Base-by-base conservation (phyloP, 2,797 vertebrate genomes). In the Scolopax bukidnonensis region DNA sequence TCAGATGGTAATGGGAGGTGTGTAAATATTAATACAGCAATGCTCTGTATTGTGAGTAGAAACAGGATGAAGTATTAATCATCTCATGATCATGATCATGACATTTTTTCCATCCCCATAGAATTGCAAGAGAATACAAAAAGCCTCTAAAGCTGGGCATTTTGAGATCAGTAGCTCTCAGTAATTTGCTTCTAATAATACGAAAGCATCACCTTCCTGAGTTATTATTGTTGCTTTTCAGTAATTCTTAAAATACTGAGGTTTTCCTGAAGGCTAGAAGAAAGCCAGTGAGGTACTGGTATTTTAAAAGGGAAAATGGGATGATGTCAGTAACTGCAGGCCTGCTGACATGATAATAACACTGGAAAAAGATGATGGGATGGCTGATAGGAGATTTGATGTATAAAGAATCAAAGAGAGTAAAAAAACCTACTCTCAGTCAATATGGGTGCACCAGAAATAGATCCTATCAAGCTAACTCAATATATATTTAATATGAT, bases 401-500 rank as follows among this genome's bases (percentile, higher is more conserved):
- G 53, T 61, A 92, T 57, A 80, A 89, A 80, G 71, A 93, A 95
- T 93, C 68, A 93, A 84, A 83, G 64, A 80, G 48, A 87, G 61
- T 67, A 76, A 89, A 93, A 94, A 87, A 84, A 30, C 1, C 19
- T 90, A 45, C 40, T 83, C 75, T 94, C 54, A 87, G 78, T 93
- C 90, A 95, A 94, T 93, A 85, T 25, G 36, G 41, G 6, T 93
- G 45, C 79, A 87, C 85, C 73, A 94, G 84, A 94, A 96, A 87
- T 90, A 96, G 87, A 94, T 93, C 38, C 85, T 96, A 93, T 95
- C 90, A 92, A 87, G 60, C 45, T 94, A 94, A 94, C 75, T 89
- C 94, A 94, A 95, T 97, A 95, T 95, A 83, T 87, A 94, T 95
- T 96, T 95, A 96, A 96, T 95, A 96, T 89, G 95, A 94, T 93